Base-by-base conservation (phyloP, 2,888 invertebrate species). In the Thereva nobilitata region DNA sequence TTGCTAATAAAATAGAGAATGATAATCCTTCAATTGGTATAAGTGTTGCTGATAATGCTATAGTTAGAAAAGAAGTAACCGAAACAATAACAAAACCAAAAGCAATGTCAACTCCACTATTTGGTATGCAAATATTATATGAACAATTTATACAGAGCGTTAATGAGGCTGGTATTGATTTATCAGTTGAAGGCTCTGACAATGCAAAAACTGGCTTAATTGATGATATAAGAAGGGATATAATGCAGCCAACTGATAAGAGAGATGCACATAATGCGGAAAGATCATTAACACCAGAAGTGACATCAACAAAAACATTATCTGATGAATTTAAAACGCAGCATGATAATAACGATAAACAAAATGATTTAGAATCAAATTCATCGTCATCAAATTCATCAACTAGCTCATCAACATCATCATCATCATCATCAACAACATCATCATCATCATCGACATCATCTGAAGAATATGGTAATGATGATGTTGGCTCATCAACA, bases 131-230 rank as follows among this genome's bases (percentile, higher is more conserved):
- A 64, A 76, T 77, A 5, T 55, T 80, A 7, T 80, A 80, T 65
- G 78, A 80, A 66, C 77, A 79, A 64, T 80, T 80, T 54, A 77
- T 80, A 67, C 77, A 76, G 66, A 79, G 78, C 70, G 80, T 80
- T 8, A 76, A 77, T 37, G 77, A 74, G 54, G 71, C 76, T 7
- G 73, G 74, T 4, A 73, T 74, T 5, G 72, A 73, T 42, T 69
- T 73, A 9, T 64, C 64, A 6, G 8, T 42, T n/a, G 5, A 23
- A 56, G 34, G 23, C 35, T 12, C 57, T 3, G 5, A 34, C 45
- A 10, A 57, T 38, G 10, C 6, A 35, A 8, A 3, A 45, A n/a
- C 5, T 23, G 23, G 23, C 23, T 23, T 23, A 23, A 23, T 2
- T 23, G 23, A 23, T 23, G 23, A 23, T 23, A 23, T 23, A 23